Percentiles rank a stretch among this genome's conserved stretches.
Conservation (phyloP, 2,888 invertebrate species). For the Vandiemenella viatica region DNA sequence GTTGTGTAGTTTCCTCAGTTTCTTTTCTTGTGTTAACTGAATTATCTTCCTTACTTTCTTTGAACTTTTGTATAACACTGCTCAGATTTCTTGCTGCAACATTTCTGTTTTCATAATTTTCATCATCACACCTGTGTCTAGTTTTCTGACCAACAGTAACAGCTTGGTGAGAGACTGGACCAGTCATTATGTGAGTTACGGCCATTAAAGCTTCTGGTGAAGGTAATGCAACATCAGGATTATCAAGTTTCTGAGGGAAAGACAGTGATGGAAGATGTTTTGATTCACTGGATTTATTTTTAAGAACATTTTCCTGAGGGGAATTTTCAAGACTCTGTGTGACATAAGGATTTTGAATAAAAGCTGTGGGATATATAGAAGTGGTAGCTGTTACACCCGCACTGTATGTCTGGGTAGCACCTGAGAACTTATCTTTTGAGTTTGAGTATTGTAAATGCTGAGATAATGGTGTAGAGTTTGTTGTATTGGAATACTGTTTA, state of each 20-base stretch:
- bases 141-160: slow-evolving; percentile 32
- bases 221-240: slow-evolving; percentile 6
- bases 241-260: background rate
- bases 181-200: slow-evolving; percentile 57
- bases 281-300: background rate
- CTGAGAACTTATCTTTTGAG: too few species aligned
- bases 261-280: background rate
- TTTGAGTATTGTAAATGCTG: too few species aligned
- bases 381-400: slow-evolving; percentile 11
- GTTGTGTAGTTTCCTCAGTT: background rate
- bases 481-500: background rate
- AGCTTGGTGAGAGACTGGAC: slow-evolving; percentile 56
- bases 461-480: background rate
- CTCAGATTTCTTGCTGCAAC: slow-evolving; percentile 17
- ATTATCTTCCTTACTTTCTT: background rate
- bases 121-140: slow-evolving; percentile 20
- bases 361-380: slow-evolving; percentile 9
- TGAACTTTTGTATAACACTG: slow-evolving; percentile 9
- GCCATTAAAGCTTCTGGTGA: slow-evolving; percentile 43
- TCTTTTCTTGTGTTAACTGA: background rate
- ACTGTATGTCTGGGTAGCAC: slow-evolving; percentile 10
- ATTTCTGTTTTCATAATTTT: slow-evolving; percentile 12
- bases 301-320: background rate
- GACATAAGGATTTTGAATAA: background rate
- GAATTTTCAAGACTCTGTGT: background rate